Evolutionary conservation across 1,140 invertebrate genomes (phyloP), one percentile per base, ranked within the genome.

Genomic region (Doryteuthis pealeii): DNA sequence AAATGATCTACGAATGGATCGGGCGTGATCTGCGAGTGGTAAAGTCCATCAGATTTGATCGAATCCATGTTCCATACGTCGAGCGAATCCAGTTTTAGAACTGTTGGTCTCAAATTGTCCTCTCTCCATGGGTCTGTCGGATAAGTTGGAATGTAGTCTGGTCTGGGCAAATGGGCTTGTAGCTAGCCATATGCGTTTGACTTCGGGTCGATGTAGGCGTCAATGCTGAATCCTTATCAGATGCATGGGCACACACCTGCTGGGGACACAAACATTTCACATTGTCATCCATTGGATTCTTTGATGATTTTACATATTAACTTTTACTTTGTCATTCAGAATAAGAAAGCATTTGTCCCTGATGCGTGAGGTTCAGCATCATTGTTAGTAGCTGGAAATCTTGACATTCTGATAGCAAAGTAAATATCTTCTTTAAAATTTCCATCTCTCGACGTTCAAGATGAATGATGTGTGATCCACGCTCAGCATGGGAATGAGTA

Each of bases 11-110:
- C 88, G 85, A 98, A 94, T 1, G 96, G 94, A 45, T 95, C 0
- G 95, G 92, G 80, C 93, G 91, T 22, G 77, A 77, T 31, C 79
- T 77, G 31, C 77, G 80, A 28, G 93, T 91, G 75, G 92, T 90
- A 87, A 97, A 97, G 87, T 98, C 96, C 6, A 93, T 92, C 95
- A 98, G 45, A 97, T 90, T 0, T 96, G 95, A 85, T 98, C 96
- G 28, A 95, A 88, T 91, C 91, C 22, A 95, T 91, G 84, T 93
- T 95, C 95, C 96, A 97, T 12, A 98, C 91, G 82, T 95, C 92
- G 80, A 15, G 92, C 91, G 83, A 80, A 68, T 84, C 77, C 26
- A 73, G 76, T 72, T 85, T 85, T 12, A 87, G 74, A n/a, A 5
- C 83, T 86, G 70, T 96, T 0, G 92, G 32, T 35, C 33, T 28